Percentiles rank a stretch among this genome's conserved stretches.
phyloP scores from a whole-genome alignment of 2,888 invertebrate species.

The Drosophila birchii region DNA sequence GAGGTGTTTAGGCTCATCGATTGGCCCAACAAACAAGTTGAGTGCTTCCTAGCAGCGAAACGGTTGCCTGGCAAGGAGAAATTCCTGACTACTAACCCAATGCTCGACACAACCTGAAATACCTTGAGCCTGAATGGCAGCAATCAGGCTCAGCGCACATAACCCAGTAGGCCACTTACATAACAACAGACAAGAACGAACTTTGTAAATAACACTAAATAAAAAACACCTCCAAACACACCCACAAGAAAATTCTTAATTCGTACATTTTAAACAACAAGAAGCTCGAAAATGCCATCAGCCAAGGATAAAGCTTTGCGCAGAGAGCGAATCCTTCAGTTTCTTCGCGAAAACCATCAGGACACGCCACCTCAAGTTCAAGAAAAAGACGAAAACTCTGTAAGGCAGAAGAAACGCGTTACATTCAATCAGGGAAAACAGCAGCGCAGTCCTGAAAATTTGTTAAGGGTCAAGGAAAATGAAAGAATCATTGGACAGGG shows the following conservation, averaged over 20 bases:
- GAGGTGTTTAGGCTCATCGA: conserved; percentile 1
- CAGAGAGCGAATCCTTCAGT: conserved; percentile 21
- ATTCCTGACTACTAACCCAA: conserved; percentile 25
- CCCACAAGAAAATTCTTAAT: not conserved
- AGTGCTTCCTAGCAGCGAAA: conserved; percentile 18
- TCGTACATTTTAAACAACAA: too few species aligned
- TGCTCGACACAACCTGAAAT: conserved; percentile 11
- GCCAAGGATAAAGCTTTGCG: conserved; percentile 10
- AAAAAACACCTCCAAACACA: not conserved
- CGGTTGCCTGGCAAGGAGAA: conserved; percentile 10
- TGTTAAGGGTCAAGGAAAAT: conserved; percentile 35
- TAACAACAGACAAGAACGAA: conserved; percentile 1
- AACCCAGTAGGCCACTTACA: conserved; percentile 20
- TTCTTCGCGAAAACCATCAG: conserved; percentile 14
- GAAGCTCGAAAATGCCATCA: conserved; percentile 8
- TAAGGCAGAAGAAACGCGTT: conserved; percentile 65
- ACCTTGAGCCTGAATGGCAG: conserved; percentile 4
- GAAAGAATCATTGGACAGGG: conserved; percentile 51
- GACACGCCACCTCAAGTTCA: not conserved
- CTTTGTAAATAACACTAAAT: not conserved
- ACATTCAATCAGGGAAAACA: conserved; percentile 51
- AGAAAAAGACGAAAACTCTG: not conserved
- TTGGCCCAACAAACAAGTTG: conserved; percentile 17
- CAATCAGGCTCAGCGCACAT: not conserved
- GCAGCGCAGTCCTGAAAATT: not conserved